Base-by-base conservation (phyloP, 2,797 vertebrate genomes). In the Xerus rutilus region DNA sequence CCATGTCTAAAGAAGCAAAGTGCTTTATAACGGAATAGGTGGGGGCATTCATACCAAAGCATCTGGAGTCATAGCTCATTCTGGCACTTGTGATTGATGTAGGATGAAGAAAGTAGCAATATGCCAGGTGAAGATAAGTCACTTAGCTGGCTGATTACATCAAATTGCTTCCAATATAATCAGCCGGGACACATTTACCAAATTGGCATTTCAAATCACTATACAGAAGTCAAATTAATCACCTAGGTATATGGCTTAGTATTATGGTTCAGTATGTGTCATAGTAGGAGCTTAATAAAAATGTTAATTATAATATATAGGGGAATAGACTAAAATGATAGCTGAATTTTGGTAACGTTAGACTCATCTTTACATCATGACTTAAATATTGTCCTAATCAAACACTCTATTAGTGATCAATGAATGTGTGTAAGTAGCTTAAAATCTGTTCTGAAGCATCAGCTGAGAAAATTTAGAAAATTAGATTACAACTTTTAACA, bases 141-240 rank as follows among this genome's bases (percentile, higher is more conserved):
- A 91, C 72, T 96, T 93, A 95, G 84, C 74, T 59, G 76, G 45
- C 72, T 98, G 97, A 96, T 94, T 96, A 86, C 73, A 96, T 97
- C 94, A 96, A 96, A 97, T 92, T 86, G 69, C 91, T 93, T 94
- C 83, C 96, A 95, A n/a, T 88, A 76, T 79, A 96, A 96, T 97
- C 95, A 96, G 35, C 89, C 0, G 17, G 94, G 94, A 94, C 57
- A 96, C 86, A 96, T 96, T 97, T 96, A 78, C 94, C 64, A 96
- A 96, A 97, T 3, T 96, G 89, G 74, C 89, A 96, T 97, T 96
- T 96, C 64, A 97, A 96, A 93, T 94, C 64, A 91, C 88, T 90
- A 69, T 93, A 83, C 57, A 35, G 79, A 93, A 93, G 89, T 59
- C 83, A 89, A 93, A 93, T 96, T 95, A 93, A 95, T 94, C 93